Evolutionary conservation across 1,140 invertebrate species (phyloP), one percentile per base, ranked within the genome.

Genomic region (Odontomachus brunneus): DNA sequence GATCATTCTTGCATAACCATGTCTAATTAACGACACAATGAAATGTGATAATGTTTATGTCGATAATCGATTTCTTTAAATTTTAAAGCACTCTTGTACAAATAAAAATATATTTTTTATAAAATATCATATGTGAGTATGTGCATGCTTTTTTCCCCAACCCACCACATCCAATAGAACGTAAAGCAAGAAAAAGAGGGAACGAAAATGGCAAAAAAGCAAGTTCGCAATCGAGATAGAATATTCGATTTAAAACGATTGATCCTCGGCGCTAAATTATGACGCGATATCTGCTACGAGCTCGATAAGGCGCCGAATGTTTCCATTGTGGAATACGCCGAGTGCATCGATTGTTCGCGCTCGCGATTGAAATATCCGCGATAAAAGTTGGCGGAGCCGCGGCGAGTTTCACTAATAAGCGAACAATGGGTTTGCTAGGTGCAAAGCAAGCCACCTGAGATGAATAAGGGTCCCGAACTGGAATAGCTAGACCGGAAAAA

Each of bases 401-500:
- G 51, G 60, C 44, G 65, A 85, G 51, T 86, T 72, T 85, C 78
- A 59, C 83, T 38, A 83, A 86, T 38, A 33, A 24, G 29, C 26
- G 72, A 55, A 67, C 51, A 55, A 86, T 73, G 49, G 53, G 7
- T 38, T 29, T 24, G 51, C 29, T 51, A 69, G 33, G 53, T 65
- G 19, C 44, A 76, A n/a, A 38, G 72, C 33, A 51, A 72, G 17
- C 57, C 48, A 66, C 60, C 66, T 86, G 72, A 69, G 84, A 57
- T 80, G 81, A 80, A 80, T 63, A 74, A 69, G 49, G 26, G 55
- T 55, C 49, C 73, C 49, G 73, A 62, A 24, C 51, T 67, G 69
- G 72, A 66, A 84, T 84, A 71, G 59, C 7, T 44, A 24, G 44
- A 83, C 81, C 48, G 65, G 55, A 84, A 86, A 84, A 57, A 86